Conservation (phyloP, 1,140 invertebrate genomes). For the Saxidomus purpurata region DNA sequence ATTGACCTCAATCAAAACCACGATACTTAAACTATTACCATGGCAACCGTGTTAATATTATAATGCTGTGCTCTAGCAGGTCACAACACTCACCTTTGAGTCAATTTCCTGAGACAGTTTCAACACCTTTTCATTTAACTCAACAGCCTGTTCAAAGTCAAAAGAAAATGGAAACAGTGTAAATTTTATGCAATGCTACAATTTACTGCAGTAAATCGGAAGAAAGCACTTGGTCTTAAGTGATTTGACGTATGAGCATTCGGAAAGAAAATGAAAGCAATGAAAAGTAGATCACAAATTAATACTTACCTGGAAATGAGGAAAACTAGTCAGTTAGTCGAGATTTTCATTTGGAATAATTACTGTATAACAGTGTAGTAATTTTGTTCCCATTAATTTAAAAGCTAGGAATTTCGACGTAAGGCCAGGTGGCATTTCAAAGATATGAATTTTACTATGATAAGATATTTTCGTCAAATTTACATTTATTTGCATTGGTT, state of each 20-base stretch:
- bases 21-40: too few species aligned
- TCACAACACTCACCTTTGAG: conserved; percentile 74
- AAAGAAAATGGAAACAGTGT: background rate
- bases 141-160: conserved; percentile 74
- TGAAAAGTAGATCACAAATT: background rate
- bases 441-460: too few species aligned
- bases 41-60: too few species aligned
- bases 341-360: background rate
- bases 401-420: too few species aligned
- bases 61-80: too few species aligned
- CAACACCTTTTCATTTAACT: conserved; percentile 77
- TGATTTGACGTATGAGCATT: background rate
- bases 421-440: too few species aligned
- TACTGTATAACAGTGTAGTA: background rate
- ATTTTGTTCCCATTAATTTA: background rate
- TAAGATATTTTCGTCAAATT: too few species aligned
- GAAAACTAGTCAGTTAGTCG: background rate
- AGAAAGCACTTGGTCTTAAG: background rate
- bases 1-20: too few species aligned
- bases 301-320: background rate
- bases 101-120: conserved; percentile 75
- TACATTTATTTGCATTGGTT: too few species aligned
- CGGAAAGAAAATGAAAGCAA: background rate
- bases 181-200: too few species aligned
- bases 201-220: too few species aligned